Conservation (phyloP, 1,140 invertebrate species). For the Pogonomyrmex barbatus region DNA sequence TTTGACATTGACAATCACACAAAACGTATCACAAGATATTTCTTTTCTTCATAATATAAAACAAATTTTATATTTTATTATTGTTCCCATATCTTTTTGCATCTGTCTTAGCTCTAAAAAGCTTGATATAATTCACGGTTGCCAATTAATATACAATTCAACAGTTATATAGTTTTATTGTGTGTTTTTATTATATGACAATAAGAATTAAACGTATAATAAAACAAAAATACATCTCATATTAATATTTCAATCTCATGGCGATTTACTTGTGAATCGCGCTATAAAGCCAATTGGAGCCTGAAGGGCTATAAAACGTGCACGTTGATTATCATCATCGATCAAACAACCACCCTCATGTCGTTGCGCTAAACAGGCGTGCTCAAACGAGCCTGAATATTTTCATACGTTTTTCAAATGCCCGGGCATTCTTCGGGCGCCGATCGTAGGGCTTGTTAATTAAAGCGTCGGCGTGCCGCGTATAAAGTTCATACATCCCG, state of each 20-base stretch:
- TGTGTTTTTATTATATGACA: background rate
- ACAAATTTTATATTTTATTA: slow-evolving; percentile 18
- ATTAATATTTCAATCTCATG: slow-evolving; percentile 21
- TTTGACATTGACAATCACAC: background rate
- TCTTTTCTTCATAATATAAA: background rate
- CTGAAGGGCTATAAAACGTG: slow-evolving; percentile 35
- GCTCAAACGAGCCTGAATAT: slow-evolving; percentile 39
- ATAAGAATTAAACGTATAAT: background rate
- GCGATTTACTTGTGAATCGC: slow-evolving; percentile 31
- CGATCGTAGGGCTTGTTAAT: slow-evolving; percentile 53
- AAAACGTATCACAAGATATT: background rate
- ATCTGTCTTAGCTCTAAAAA: background rate
- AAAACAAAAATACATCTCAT: slow-evolving; percentile 12
- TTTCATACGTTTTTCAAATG: slow-evolving; percentile 46
- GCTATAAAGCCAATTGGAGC: slow-evolving; percentile 47
- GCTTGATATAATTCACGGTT: too few relatives aligned
- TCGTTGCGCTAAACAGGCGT: background rate
- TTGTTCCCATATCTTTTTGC: background rate
- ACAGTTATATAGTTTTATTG: background rate
- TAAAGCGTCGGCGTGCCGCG: slow-evolving; percentile 31
- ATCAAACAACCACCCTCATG: slow-evolving; percentile 47
- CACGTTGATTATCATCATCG: slow-evolving; percentile 59
- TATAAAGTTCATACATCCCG: slow-evolving; percentile 37
- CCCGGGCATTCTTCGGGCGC: slow-evolving; percentile 37
- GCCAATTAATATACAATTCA: background rate